Evolutionary conservation across 2,888 invertebrate species (phyloP).

Genomic region (Polylopha cassiicola): DNA sequence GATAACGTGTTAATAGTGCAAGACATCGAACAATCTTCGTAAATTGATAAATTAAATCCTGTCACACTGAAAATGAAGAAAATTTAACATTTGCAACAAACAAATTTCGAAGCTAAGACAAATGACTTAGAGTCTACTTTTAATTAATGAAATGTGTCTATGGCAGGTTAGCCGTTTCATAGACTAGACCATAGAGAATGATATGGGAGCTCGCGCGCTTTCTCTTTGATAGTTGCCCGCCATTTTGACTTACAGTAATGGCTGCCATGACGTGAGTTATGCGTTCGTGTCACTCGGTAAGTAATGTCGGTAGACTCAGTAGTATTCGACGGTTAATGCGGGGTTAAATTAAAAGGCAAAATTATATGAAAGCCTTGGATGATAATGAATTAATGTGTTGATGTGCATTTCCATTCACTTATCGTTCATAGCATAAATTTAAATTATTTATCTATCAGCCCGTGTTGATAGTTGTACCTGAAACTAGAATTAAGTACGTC

Average conservation of each 20-base stretch:
- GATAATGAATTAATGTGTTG: no score
- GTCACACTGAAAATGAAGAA: conserved; percentile 47
- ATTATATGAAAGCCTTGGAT: neutral
- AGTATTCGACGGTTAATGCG: conserved; percentile 53
- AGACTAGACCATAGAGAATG: conserved; percentile 67
- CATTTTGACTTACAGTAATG: conserved; percentile 74
- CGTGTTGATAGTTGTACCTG: no score
- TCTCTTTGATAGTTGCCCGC: conserved; percentile 73
- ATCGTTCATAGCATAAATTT: no score
- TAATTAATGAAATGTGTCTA: conserved; percentile 28
- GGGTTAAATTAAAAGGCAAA: conserved; percentile 55
- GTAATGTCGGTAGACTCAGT: conserved; percentile 65
- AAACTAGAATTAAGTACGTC: no score
- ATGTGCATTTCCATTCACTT: no score
- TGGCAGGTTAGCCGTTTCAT: conserved; percentile 47
- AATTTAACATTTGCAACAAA: conserved; percentile 28
- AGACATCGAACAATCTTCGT: conserved; percentile 61
- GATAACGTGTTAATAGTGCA: conserved; percentile 65
- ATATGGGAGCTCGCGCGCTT: conserved; percentile 70
- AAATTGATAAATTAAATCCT: conserved; percentile 68
- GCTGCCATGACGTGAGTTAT: conserved; percentile 64
- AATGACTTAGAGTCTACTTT: conserved; percentile 32
- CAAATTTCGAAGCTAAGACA: conserved; percentile 29
- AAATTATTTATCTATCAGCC: no score
- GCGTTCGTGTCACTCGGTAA: conserved; percentile 62